phyloP scores from a whole-genome alignment of 1,140 invertebrate species.

The Diabrotica virgifera region DNA sequence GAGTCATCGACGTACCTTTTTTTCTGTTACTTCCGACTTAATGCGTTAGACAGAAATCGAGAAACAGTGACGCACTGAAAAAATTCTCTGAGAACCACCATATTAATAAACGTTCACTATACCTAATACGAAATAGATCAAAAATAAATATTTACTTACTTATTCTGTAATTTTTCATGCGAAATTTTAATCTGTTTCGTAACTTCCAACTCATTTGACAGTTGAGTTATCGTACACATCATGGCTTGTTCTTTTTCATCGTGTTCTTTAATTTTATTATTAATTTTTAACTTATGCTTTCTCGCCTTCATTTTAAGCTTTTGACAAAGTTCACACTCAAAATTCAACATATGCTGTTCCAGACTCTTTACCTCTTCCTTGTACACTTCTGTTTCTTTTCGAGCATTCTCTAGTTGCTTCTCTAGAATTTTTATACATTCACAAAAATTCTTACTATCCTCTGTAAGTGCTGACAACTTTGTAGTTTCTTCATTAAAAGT shows the following conservation, averaged over 20 bases:
- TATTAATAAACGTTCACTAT: too few relatives aligned
- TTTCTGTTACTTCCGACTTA: too few relatives aligned
- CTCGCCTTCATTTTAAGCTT: constrained; percentile 23
- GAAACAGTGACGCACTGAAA: too few relatives aligned
- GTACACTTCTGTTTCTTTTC: constrained; percentile 14
- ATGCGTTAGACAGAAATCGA: too few relatives aligned
- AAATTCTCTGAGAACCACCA: too few relatives aligned
- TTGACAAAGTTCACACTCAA: constrained; percentile 25
- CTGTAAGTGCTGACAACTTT: constrained; percentile 20
- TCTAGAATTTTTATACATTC: constrained; percentile 27
- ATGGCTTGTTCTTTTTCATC: constrained; percentile 18
- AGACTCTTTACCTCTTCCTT: constrained; percentile 20
- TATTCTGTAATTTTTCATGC: constrained; percentile 9
- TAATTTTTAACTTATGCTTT: constrained; percentile 25
- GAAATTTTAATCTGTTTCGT: constrained; percentile 6
- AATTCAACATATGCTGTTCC: constrained; percentile 25
- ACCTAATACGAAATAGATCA: not conserved
- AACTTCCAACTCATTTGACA: constrained; percentile 20
- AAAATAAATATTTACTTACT: constrained; percentile 1
- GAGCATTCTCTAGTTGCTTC: constrained; percentile 16
- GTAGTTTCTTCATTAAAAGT: constrained; percentile 18
- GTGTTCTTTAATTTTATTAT: constrained; percentile 16
- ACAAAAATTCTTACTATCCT: constrained; percentile 24
- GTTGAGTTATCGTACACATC: constrained; percentile 14
- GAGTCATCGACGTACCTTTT: too few relatives aligned